Conservation (phyloP, 2,113 vertebrate species). For the Albula goreensis region DNA sequence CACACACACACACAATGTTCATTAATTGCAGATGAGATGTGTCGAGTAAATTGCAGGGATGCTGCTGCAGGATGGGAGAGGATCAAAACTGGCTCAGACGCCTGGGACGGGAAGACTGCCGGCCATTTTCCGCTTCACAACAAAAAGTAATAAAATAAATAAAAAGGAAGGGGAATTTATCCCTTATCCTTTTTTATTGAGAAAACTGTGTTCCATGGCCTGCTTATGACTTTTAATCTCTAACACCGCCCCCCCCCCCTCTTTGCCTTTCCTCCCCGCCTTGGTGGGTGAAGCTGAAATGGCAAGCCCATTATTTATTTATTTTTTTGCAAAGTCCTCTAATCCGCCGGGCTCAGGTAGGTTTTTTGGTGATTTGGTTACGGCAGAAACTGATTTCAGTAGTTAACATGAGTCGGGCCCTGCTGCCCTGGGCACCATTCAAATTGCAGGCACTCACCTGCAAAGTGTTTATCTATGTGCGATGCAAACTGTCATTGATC, state of each 20-base stretch:
- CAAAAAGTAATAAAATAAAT: no score
- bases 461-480: conserved; percentile 22
- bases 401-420: conserved; percentile 1
- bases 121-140: conserved; percentile 55
- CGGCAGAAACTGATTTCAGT: conserved; percentile 29
- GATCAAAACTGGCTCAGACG: conserved; percentile 51
- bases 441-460: conserved; percentile 30
- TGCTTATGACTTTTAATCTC: conserved; percentile 26
- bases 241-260: not conserved
- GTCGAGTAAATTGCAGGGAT: conserved; percentile 63
- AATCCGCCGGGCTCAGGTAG: not conserved
- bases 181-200: not conserved
- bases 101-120: conserved; percentile 53
- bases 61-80: conserved; percentile 53
- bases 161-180: not conserved
- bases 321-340: not conserved
- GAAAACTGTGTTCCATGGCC: not conserved
- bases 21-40: conserved; percentile 70
- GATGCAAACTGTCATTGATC: conserved; percentile 6
- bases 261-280: not conserved
- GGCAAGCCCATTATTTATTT: no score
- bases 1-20: conserved; percentile 67
- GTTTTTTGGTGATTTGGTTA: conserved; percentile 24
- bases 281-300: no score
- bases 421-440: conserved; percentile 13